phyloP scores from a whole-genome alignment of 2,113 vertebrate genomes.

The Nipponia nippon region DNA sequence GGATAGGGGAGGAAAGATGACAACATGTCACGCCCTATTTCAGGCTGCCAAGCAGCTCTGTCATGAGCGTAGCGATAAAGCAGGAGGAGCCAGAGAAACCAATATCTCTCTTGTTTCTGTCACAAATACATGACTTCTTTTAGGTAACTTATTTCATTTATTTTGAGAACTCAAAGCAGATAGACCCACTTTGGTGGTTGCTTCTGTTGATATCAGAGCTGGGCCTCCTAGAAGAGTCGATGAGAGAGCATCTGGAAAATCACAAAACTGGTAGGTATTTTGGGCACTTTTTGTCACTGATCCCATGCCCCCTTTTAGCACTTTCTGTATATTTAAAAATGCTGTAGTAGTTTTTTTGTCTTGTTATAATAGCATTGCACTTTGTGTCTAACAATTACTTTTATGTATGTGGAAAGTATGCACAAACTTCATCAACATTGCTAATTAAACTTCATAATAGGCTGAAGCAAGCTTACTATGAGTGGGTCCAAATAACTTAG shows the following conservation, averaged over 20 bases:
- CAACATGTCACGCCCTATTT: slow-evolving; percentile 30
- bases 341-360: neutral
- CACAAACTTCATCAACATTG: neutral
- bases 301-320: neutral
- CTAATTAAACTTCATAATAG: neutral
- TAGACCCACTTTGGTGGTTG: neutral
- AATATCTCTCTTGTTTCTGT: neutral
- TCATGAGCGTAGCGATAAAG: neutral
- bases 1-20: neutral
- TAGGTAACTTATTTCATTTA: neutral
- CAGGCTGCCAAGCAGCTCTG: neutral
- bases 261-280: neutral
- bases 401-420: neutral
- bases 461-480: neutral
- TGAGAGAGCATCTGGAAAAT: neutral
- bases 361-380: neutral
- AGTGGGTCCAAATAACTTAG: neutral
- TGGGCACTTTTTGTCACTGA: neutral
- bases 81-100: neutral
- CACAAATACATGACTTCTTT: neutral
- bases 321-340: neutral
- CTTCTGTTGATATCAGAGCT: neutral
- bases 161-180: neutral
- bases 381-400: neutral
- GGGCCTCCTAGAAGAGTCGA: neutral